phyloP scores from a whole-genome alignment of 2,888 invertebrate genomes.

The Pycnomerus fuliginosus region DNA sequence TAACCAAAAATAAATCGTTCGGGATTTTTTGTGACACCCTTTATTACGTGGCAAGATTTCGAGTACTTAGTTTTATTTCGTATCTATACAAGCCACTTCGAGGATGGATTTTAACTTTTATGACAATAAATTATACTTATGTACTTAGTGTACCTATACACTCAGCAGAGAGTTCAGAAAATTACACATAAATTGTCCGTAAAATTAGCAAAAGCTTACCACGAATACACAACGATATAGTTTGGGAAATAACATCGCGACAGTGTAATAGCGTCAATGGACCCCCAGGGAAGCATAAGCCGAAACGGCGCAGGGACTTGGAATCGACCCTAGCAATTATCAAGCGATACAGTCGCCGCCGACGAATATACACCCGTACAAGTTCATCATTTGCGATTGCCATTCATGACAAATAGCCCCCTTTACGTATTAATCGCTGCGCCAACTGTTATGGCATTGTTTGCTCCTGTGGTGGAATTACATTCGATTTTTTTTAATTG shows the following conservation, averaged over 20 bases:
- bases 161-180: too few relatives aligned
- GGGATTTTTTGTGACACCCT: too few relatives aligned
- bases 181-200: conserved; percentile 34
- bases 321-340: conserved; percentile 48
- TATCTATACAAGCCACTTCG: too few relatives aligned
- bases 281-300: conserved; percentile 51
- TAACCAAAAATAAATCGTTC: too few relatives aligned
- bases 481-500: too few relatives aligned
- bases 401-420: conserved; percentile 28
- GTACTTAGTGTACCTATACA: too few relatives aligned
- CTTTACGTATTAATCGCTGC: conserved; percentile 27
- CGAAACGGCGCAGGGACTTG: conserved; percentile 47
- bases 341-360: conserved; percentile 39
- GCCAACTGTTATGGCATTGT: conserved; percentile 27
- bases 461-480: too few relatives aligned
- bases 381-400: conserved; percentile 19
- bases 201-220: conserved; percentile 35
- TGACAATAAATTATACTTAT: too few relatives aligned
- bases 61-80: too few relatives aligned
- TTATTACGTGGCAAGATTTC: too few relatives aligned
- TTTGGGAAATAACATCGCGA: conserved; percentile 45
- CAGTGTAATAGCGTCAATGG: conserved; percentile 53
- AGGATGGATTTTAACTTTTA: too few relatives aligned
- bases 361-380: conserved; percentile 17
- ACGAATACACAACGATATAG: conserved; percentile 27